Evolutionary conservation across 64 coral and sea anemone species (phyloP), one percentile per base, ranked within the genome.

Genomic region (Pachyseris speciosa): DNA sequence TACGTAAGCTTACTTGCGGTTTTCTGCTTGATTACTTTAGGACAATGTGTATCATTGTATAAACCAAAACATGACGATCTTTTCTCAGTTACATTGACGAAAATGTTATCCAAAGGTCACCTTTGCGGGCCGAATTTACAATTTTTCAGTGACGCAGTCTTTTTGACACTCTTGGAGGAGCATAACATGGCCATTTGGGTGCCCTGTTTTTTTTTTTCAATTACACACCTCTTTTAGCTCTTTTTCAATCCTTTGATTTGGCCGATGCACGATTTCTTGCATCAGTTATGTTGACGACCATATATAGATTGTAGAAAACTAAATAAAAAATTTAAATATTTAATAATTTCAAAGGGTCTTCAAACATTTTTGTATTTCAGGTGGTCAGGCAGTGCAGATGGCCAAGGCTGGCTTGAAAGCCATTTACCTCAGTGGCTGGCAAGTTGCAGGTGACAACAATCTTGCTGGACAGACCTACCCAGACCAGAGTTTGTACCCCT

Each of bases 341-440:
- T 20, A 52, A 47, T 59, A 20, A 40, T 68, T 13, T 65, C n/a
- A n/a, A n/a, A n/a, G n/a, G n/a, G n/a, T n/a, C 39, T 33, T 47
- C 10, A 30, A 41, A 24, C 20, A 64, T 75, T 1, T 7, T 44
- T 59, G 22, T 52, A 49, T 75, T 42, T 27, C 71, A 99, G 97
- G 97, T 69, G 94, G 94, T 16, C 97, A 99, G 51, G 97, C 97
- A 58, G 90, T 95, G 10, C 97, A 99, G 74, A 99, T 99, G 97
- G 97, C 97, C 7, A 99, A 99, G 76, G 97, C 93, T 33, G 94
- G 94, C 2, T 77, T 99, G 51, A 93, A 95, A 87, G 94, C 93
- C 25, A 99, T 99, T 80, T 99, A 99, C 67, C 58, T 99, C 51
- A 99, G 97, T 93, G 97, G 97, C 71, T 99, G 97, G 97, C 97